Conservation (phyloP, 2,797 vertebrate species). For the Galaxias olidus region DNA sequence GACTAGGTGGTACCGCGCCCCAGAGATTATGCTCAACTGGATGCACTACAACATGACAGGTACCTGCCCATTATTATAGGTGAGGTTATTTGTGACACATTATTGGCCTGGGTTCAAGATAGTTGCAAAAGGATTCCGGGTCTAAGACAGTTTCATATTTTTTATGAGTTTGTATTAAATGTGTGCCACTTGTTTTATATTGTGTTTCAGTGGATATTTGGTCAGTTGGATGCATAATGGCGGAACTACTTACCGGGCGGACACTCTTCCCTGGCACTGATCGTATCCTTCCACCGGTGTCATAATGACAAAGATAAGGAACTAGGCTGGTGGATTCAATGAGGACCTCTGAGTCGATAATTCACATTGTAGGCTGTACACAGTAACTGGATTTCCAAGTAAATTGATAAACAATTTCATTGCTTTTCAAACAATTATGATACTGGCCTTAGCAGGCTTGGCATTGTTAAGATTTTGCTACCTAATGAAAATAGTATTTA, state of each 20-base stretch:
- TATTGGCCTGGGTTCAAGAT: too few species aligned
- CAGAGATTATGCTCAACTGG: constrained; percentile 99
- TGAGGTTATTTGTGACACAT: not conserved
- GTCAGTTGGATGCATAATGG: constrained; percentile 99
- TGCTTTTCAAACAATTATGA: too few species aligned
- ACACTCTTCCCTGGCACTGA: constrained; percentile 97
- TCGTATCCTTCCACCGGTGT: constrained; percentile 91
- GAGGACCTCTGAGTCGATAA: constrained; percentile 4
- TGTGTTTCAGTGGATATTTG: constrained; percentile 92
- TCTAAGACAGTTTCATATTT: too few species aligned
- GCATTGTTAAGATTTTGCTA: too few species aligned
- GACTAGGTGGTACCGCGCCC: constrained; percentile 95
- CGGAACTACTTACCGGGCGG: constrained; percentile 94
- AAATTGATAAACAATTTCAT: too few species aligned
- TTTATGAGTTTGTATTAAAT: too few species aligned
- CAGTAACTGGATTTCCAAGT: too few species aligned
- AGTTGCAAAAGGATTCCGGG: too few species aligned
- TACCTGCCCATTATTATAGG: constrained; percentile 37
- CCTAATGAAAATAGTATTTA: too few species aligned
- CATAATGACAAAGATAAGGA: not conserved
- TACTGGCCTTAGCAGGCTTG: too few species aligned
- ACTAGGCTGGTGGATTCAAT: constrained; percentile 8
- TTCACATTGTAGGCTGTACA: too few species aligned
- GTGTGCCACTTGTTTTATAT: constrained; percentile 7
- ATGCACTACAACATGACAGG: constrained; percentile 99